Conservation (phyloP, 2,797 vertebrate genomes). For the Sebastes trivittatus region DNA sequence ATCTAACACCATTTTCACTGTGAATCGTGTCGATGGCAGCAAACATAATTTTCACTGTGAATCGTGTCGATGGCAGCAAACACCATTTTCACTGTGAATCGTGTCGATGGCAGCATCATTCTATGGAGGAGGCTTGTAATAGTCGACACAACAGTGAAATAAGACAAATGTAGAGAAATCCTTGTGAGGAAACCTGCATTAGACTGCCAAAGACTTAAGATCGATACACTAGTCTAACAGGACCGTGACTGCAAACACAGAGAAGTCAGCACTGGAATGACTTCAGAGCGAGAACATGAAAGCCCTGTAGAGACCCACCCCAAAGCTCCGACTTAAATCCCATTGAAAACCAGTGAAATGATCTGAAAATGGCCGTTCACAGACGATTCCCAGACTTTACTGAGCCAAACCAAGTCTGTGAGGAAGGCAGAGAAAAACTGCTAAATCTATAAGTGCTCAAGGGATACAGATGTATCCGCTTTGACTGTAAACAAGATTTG, state of each 20-base stretch:
- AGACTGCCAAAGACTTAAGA: constrained; percentile 26
- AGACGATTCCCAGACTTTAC: background rate
- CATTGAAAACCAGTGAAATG: background rate
- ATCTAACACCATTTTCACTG: background rate
- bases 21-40: background rate
- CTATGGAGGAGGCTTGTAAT: background rate
- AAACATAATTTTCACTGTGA: background rate
- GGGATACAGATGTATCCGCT: background rate
- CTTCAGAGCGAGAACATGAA: constrained; percentile 28
- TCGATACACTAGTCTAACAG: background rate
- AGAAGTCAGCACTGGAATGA: constrained; percentile 21
- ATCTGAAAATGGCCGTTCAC: background rate
- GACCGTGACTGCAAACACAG: background rate
- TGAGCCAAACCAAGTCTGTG: background rate
- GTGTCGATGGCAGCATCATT: background rate
- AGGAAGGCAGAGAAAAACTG: background rate
- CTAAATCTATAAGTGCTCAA: background rate
- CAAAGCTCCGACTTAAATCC: background rate
- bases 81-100: background rate
- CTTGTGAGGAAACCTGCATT: constrained; percentile 1
- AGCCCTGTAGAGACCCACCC: background rate
- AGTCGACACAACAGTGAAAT: background rate
- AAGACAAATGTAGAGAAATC: background rate
- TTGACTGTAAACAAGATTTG: background rate
- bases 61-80: background rate